Evolutionary conservation across 2,888 invertebrate species (phyloP).

Genomic region (Chrysolina haemoptera): DNA sequence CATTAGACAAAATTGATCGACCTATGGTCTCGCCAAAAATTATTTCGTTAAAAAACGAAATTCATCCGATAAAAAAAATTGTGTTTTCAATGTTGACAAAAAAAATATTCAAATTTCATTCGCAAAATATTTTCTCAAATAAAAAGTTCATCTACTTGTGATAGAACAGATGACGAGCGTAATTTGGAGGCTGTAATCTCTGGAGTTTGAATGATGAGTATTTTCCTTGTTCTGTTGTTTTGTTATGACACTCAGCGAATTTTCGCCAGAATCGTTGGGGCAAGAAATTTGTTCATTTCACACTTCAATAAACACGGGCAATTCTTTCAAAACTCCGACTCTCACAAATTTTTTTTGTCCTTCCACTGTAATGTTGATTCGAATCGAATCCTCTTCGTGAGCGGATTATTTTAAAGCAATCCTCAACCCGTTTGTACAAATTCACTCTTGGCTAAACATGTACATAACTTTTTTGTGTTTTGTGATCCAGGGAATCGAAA

Average conservation of each 20-base stretch:
- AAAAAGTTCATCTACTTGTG: too few species aligned
- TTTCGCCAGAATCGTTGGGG: background rate
- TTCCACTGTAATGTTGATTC: background rate
- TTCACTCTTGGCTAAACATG: background rate
- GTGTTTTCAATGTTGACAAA: too few species aligned
- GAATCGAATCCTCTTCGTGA: background rate
- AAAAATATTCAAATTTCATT: too few species aligned
- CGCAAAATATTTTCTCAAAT: too few species aligned
- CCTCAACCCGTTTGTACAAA: background rate
- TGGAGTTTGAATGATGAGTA: background rate
- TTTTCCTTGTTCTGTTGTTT: background rate
- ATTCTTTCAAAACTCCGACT: background rate
- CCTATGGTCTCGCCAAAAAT: too few species aligned
- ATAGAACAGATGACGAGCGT: too few species aligned
- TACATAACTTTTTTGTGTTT: background rate
- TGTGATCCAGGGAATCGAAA: background rate
- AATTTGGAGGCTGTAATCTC: too few species aligned
- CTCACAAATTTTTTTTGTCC: slow-evolving; percentile 1
- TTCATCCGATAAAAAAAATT: too few species aligned
- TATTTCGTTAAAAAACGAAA: too few species aligned
- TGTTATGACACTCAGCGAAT: background rate
- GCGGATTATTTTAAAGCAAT: background rate
- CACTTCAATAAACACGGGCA: background rate
- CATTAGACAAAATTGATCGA: too few species aligned
- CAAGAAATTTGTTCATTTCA: slow-evolving; percentile 7